Evolutionary conservation across 2,797 vertebrate genomes (phyloP), one percentile per base, ranked within the genome.

Genomic region (Coregonus suidteri): DNA sequence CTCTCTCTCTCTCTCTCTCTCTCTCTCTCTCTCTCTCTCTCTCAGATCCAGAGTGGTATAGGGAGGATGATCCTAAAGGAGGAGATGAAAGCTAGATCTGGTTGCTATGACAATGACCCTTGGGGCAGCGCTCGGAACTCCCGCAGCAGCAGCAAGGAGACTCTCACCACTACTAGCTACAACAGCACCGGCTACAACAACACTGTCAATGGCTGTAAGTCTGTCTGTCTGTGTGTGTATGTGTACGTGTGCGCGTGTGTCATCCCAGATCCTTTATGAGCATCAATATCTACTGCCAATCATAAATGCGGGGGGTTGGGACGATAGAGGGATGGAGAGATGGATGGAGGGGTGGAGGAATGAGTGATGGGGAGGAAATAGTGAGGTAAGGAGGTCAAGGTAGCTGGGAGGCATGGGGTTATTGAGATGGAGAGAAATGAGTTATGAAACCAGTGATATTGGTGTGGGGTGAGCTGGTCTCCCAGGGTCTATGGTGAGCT

Each of bases 31-130:
- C 51, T 47, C 94, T 95, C 80, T 70, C 53, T 9, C 15, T 30
- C 70, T 76, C 85, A 99, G 98, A 95, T 98, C 87, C 97, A 98
- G 93, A 96, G 96, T 3, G 96, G 98, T 81, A 99, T 99, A 1
- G 97, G 98, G 82, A 95, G 98, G 89, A 91, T 99, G 95, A 99
- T 99, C 91, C 94, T 99, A 84, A 98, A 99, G 92, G 98, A 99
- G 89, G 98, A 99, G 94, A 99, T 99, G 98, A 99, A 99, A 94
- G 98, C 98, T 47, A 94, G 97, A 71, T 98, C 97, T 69, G 95
- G 96, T 93, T 97, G 96, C 90, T 99, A 99, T 47, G 94, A 94
- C 93, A 93, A 96, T 15, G 98, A 99, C 88, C 97, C 98, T 89
- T 99, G 98, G 98, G 97, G 96, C 0, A 97, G 97, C 1, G 94